Evolutionary conservation across 2,113 vertebrate genomes (phyloP), one percentile per base, ranked within the genome.

Genomic region (Dasyprocta punctata): DNA sequence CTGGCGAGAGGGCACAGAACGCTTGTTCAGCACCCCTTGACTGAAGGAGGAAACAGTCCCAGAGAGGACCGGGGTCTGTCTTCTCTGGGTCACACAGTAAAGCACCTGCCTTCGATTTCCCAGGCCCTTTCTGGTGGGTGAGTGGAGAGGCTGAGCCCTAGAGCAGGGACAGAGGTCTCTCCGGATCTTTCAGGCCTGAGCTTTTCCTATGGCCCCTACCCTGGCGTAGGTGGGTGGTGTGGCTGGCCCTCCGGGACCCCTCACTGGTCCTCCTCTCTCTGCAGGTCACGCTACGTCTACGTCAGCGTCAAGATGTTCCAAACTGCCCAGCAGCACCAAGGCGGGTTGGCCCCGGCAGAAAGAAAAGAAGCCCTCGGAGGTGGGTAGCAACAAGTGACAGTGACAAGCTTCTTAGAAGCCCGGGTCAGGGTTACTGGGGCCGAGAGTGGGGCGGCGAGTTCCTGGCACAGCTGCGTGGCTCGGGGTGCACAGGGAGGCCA

Each of bases 291-390:
- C 99, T 97, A 99, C 99, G 0, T 99, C 99, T 4, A 99, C 99
- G 0, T 99, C 99, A 1, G 98, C 99, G 96, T 99, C 99, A 97
- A 99, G 99, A 98, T 99, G 99, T 95, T 99, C 99, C 97, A 99
- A 99, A 98, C 97, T 99, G 93, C 98, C 99, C 90, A 98, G 97
- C 80, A 99, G 98, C 89, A 99, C 99, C 98, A 99, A 99, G 98
- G 99, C 99, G 95, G 98, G 99, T 97, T 99, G 99, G 99, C 98
- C 99, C 92, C 99, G 99, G 63, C 99, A 99, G 97, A 99, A 99
- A 98, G 99, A 99, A 97, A 99, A 99, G 99, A 99, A 99, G 96
- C 99, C 99, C 16, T 99, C 99, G 41, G 99, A 99, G 99, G 99
- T 99, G 78, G 56, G 97, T 85, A 19, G 30, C 12, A 56, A 19